Evolutionary conservation across 2,113 vertebrate species (phyloP).

Genomic region (Pomatorhinus ruficollis): DNA sequence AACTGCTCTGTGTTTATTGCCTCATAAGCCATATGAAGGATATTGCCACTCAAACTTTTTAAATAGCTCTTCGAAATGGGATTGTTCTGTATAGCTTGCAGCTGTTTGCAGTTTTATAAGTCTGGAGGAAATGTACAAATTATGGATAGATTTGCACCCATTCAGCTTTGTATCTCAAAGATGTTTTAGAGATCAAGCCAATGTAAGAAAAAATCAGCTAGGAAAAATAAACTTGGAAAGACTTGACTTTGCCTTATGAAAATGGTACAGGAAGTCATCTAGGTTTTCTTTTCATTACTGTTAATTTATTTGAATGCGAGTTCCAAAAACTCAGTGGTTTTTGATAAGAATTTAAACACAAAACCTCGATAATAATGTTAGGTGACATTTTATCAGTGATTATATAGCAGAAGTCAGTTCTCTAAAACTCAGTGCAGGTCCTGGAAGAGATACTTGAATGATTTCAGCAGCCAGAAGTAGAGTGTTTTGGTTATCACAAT

Average conservation of each 20-base stretch:
- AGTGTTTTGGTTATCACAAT: not conserved
- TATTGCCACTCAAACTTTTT: conserved; percentile 12
- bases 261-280: not conserved
- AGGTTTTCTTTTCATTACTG: not conserved
- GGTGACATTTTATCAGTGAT: not conserved
- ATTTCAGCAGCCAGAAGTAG: not conserved
- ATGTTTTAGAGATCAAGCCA: not conserved
- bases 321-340: not conserved
- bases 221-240: not conserved
- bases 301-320: not conserved
- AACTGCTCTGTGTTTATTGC: not conserved
- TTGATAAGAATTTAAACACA: not conserved
- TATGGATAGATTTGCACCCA: not conserved
- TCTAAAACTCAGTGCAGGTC: not conserved
- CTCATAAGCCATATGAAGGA: not conserved
- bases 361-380: not conserved
- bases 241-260: not conserved
- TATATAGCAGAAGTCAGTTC: not conserved
- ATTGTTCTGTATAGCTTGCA: conserved; percentile 2
- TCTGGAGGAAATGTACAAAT: conserved; percentile 14
- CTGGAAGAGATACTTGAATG: not conserved
- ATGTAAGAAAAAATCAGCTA: not conserved
- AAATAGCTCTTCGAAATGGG: conserved; percentile 16
- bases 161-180: not conserved
- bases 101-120: not conserved